A percentile compares a stretch with the other conserved stretches of the same genome.
These are phyloP conservation scores for Glandiceps talaboti DNA, from an alignment of 53 echinoderm and acorn worm genomes.

Conservation along the genomic window DNA sequence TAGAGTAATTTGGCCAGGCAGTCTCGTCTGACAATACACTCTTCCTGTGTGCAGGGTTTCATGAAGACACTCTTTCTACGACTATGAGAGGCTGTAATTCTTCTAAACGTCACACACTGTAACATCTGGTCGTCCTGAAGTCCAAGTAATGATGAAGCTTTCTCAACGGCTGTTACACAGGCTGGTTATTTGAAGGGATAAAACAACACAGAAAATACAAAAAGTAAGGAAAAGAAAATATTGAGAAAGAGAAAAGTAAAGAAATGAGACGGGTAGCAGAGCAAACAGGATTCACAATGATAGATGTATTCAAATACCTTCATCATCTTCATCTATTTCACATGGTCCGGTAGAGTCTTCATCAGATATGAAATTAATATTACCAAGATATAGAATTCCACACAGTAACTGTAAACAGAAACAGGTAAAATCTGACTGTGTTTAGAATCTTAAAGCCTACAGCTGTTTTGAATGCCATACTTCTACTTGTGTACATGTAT, in stretches of 20 bases:
- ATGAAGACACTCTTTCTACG: constrained; percentile 85
- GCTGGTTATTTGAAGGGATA: not conserved
- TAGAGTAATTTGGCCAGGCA: constrained; percentile 77
- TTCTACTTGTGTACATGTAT: no score
- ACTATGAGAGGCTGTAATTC: constrained; percentile 65
- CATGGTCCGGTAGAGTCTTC: constrained; percentile 51
- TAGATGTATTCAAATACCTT: constrained; percentile 16
- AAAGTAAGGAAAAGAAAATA: no score
- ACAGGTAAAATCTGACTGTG: no score
- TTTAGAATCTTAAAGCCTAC: no score
- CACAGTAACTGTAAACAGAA: constrained; percentile 35
- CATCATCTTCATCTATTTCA: constrained; percentile 56
- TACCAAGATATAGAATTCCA: constrained; percentile 67
- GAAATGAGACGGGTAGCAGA: no score
- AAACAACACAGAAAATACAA: no score
- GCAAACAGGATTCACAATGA: not conserved
- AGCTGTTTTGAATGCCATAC: no score
- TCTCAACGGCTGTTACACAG: constrained; percentile 31
- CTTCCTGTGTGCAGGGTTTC: constrained; percentile 69
- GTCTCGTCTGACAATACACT: constrained; percentile 63
- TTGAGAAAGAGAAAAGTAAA: no score
- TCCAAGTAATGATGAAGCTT: constrained; percentile 50
- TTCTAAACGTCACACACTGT: constrained; percentile 38
- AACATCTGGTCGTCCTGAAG: constrained; percentile 38
- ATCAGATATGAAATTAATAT: constrained; percentile 44